Evolutionary conservation across 2,797 vertebrate species (phyloP), one percentile per base, ranked within the genome.

Genomic region (Anguilla marmorata): DNA sequence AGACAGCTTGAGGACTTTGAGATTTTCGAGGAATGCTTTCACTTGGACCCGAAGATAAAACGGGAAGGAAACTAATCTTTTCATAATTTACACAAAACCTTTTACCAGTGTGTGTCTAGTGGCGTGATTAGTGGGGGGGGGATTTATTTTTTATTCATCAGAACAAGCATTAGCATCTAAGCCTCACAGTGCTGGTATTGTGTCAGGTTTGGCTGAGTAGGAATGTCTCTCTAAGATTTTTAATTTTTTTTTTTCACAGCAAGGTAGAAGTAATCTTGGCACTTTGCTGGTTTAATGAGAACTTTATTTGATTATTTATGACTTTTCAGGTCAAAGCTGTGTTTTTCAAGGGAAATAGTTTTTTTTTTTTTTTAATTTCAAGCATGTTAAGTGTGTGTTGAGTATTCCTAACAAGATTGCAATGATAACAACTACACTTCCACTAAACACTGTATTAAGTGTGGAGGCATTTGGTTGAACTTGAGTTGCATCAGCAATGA

Each of bases 31-130:
- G 91, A 94, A 93, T 86, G 87, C 92, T 89, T 87, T 79, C 90
- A 90, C 93, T 94, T 94, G 93, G 93, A 94, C 93, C 93, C 89
- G 93, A 89, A 95, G 94, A 95, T 95, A 95, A 87, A 94, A 88
- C 93, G 88, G 91, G 82, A 56, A 91, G 93, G 93, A 91, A 94
- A 94, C 92, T 96, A 95, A 96, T 96, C 95, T 96, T 94, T 94
- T 93, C 91, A 94, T 95, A 93, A 96, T 95, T 96, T 95, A 95
- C 94, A 95, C 94, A 95, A 95, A 96, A 94, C 93, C 93, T 93
- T 95, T 95, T 94, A 94, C 93, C 90, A 89, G 89, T 89, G 85
- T 93, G 93, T 95, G 93, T 96, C 94, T 95, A 94, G 91, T 91
- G 87, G 92, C 88, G 89, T 88, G 94, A 96, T 96, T 96, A 96